phyloP scores from a whole-genome alignment of 2,888 invertebrate genomes.

The Rhagium mordax region DNA sequence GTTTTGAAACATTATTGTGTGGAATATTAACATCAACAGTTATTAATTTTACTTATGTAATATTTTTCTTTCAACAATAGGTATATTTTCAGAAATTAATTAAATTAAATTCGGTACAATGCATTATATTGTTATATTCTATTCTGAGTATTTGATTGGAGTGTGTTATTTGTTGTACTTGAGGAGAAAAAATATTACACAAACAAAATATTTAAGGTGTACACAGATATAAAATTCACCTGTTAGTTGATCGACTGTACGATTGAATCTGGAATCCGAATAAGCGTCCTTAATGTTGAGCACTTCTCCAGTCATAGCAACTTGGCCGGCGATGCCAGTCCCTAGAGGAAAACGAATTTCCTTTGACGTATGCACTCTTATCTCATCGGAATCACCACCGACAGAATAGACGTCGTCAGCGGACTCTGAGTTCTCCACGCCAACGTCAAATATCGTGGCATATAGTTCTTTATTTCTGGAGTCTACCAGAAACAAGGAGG shows the following conservation, averaged over 20 bases:
- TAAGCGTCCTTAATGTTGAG: slow-evolving; percentile 90
- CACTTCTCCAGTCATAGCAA: slow-evolving; percentile 84
- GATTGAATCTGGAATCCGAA: slow-evolving; percentile 83
- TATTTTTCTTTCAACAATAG: no score
- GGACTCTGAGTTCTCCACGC: slow-evolving; percentile 61
- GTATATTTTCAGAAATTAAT: no score
- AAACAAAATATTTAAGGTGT: neutral
- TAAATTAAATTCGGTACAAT: no score
- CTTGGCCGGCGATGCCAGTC: slow-evolving; percentile 87
- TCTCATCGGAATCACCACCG: slow-evolving; percentile 43
- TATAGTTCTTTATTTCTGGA: slow-evolving; percentile 82
- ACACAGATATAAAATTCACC: slow-evolving; percentile 50
- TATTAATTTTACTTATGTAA: no score
- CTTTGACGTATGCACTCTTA: slow-evolving; percentile 67
- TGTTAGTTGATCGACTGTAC: slow-evolving; percentile 78
- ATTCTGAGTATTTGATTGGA: no score
- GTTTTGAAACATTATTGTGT: no score
- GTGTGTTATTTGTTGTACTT: no score
- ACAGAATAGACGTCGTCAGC: slow-evolving; percentile 37
- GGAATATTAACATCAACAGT: no score
- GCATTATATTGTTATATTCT: no score
- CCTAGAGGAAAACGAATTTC: slow-evolving; percentile 82
- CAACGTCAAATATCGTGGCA: slow-evolving; percentile 86
- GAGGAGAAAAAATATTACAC: no score
- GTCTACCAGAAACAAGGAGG: slow-evolving; percentile 88